Evolutionary conservation across 92 coral and sea anemone genomes (phyloP), one percentile per base, ranked within the genome.

Genomic region (Parazoanthus swiftii): DNA sequence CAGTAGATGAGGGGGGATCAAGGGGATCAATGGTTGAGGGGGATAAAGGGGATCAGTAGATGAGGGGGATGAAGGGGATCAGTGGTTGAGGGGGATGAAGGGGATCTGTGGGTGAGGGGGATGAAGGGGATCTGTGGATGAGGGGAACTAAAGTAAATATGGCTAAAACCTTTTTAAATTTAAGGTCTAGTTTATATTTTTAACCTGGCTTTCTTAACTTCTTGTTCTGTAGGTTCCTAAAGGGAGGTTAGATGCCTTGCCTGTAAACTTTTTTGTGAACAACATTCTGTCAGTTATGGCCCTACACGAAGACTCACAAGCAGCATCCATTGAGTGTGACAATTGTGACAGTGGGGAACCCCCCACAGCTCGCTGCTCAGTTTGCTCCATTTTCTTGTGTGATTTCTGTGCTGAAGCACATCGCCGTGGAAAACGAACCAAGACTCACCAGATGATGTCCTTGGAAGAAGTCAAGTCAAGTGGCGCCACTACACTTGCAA

Each of bases 331-430:
- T 37, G 51, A 39, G 54, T 95, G 98, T 82, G 95, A 93, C 26
- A 89, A 89, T 51, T 95, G 98, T 78, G 92, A 95, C 89, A 90
- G 78, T 74, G 90, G 83, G 35, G 95, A 93, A 14, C 13, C 90
- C 33, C 93, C 91, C 44, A 83, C 58, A 9, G 89, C 92, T 16
- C 90, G 93, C 25, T 95, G 98, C 81, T 77, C 84, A 38, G 85
- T 85, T 50, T 95, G 98, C 85, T 76, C 89, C 4, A 50, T 84
- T 74, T 89, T 88, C 89, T 81, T 95, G 88, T 95, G 98, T 68
- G 83, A 92, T 11, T 92, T 90, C 78, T 93, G 98, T 90, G 89
- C 88, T 8, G 88, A 89, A 65, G 93, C 90, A 11, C 96, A 95
- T 83, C 78, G 76, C 59, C 77, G 95, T 26, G 85, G 83, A 39